These are phyloP conservation scores for Oligia strigilis DNA, from an alignment of 2,888 invertebrate genomes.

Conservation along the genomic window DNA sequence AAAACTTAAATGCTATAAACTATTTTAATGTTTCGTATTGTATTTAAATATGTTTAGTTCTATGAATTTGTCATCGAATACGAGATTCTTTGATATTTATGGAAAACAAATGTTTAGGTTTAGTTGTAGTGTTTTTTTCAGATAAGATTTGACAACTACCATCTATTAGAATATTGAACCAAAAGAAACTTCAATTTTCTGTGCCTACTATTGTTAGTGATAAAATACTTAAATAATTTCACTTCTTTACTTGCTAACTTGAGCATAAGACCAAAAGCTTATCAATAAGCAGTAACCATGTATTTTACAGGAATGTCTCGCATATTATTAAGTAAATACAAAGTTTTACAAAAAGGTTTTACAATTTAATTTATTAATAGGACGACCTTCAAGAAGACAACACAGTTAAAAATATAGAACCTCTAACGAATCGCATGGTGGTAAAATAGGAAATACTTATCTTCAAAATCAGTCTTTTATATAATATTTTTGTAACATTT, in stretches of 20 bases:
- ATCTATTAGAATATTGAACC: background rate
- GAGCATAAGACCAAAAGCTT: conserved; percentile 51
- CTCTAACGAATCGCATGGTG: conserved; percentile 17
- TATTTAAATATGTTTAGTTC: background rate
- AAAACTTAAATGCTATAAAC: background rate
- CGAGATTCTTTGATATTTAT: conserved; percentile 48
- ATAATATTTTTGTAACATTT: background rate
- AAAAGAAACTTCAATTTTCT: background rate
- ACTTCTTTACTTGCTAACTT: conserved; percentile 34
- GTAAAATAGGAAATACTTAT: conserved; percentile 43
- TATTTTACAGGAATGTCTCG: conserved; percentile 54
- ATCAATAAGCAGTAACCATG: conserved; percentile 14
- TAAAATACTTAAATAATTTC: conserved; percentile 28
- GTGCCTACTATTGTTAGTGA: conserved; percentile 8
- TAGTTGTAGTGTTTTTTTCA: background rate
- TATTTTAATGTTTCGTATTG: background rate
- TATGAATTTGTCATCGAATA: conserved; percentile 31
- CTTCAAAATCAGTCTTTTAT: conserved; percentile 48
- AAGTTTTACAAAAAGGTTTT: conserved; percentile 32
- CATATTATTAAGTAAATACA: conserved; percentile 57
- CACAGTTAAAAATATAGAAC: conserved; percentile 34
- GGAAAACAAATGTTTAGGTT: background rate
- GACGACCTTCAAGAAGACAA: conserved; percentile 9
- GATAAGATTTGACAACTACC: background rate
- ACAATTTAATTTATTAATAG: conserved; percentile 10